Conservation (phyloP, 2,888 invertebrate genomes). For the Biston betularia region DNA sequence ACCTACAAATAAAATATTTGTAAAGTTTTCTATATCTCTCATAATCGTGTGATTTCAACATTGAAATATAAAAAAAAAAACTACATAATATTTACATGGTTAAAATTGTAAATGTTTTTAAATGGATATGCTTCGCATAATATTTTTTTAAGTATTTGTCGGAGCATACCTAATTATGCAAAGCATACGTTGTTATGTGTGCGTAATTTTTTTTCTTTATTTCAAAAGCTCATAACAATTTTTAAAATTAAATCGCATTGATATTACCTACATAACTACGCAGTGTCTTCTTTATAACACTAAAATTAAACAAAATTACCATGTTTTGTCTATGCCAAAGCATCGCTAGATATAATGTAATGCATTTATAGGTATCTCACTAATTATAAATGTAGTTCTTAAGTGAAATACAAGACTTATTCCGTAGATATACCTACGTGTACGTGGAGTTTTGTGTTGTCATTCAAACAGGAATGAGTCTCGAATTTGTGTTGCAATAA, state of each 20-base stretch:
- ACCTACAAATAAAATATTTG: neutral
- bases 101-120: constrained; percentile 22
- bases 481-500: constrained; percentile 62
- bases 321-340: constrained; percentile 87
- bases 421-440: constrained; percentile 73
- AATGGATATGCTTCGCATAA: neutral
- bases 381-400: constrained; percentile 77
- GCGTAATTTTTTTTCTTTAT: neutral
- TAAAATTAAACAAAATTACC: constrained; percentile 59
- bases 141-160: neutral
- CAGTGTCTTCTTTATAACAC: constrained; percentile 47
- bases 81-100: constrained; percentile 20
- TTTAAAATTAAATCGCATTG: constrained; percentile 7
- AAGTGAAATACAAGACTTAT: constrained; percentile 84
- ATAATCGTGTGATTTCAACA: constrained; percentile 26
- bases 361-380: constrained; percentile 86
- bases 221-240: constrained; percentile 10
- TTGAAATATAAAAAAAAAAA: constrained; percentile 11
- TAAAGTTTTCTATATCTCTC: constrained; percentile 13
- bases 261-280: constrained; percentile 39
- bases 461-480: constrained; percentile 76
- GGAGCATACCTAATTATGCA: neutral
- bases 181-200: neutral
- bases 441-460: constrained; percentile 66
- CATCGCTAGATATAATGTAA: constrained; percentile 85